Evolutionary conservation across 2,797 vertebrate species (phyloP), one percentile per base, ranked within the genome.

Genomic region (Linurgus olivaceus): DNA sequence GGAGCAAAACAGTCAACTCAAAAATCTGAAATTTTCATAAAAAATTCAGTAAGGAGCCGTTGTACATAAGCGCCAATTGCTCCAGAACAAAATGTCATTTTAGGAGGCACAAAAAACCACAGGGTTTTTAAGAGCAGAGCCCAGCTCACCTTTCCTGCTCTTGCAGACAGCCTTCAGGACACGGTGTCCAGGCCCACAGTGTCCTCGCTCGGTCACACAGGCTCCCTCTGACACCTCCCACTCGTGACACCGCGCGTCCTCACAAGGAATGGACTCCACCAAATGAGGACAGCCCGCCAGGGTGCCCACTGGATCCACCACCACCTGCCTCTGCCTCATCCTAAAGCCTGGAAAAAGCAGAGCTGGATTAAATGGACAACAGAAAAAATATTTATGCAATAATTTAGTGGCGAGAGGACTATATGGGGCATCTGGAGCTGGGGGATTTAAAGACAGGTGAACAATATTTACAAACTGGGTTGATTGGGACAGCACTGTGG

Each of bases 191-290:
- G 96, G 96, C 65, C 99, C 99, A 95, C 99, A 99, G 45, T 96
- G 96, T 42, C 97, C 98, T 29, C 96, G 97, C 37, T 97, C 92
- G 52, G 98, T 94, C 24, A 98, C 88, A 57, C 99, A 99, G 13
- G 85, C 8, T 29, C 97, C 98, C 94, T 98, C 98, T 3, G 96
- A 97, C 37, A 98, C 28, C 21, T 94, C 90, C 99, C 99, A 99
- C 90, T 88, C 94, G 14, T 98, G 98, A 61, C 99, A 99, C 65
- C 91, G 20, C 0, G 98, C 98, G 58, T 99, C 98, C 12, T 99
- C 99, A 44, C 99, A 99, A 11, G 98, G 98, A 85, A 99, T 92
- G 38, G 98, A 98, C 96, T 99, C 99, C 33, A 97, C 86, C 91
- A 99, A 94, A 83, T 99, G 99, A 4, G 98, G 98, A 92, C 99